Percentiles rank a stretch among this genome's conserved stretches.
These are phyloP conservation scores for Heliopora coerulea DNA, from an alignment of 92 coral and sea anemone species.

Conservation along the genomic window DNA sequence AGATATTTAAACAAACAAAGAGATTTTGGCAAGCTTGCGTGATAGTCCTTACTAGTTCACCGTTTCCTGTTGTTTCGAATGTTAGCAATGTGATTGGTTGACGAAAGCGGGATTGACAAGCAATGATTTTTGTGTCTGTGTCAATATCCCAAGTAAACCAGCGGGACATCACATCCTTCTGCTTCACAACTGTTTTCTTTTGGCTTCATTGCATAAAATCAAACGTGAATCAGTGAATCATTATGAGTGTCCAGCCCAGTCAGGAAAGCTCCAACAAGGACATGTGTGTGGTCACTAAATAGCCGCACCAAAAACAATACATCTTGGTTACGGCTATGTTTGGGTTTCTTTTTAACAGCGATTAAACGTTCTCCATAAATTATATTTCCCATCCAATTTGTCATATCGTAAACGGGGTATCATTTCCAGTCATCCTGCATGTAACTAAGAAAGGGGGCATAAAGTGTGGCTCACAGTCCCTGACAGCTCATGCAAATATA, in stretches of 20 bases:
- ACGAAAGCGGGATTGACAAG: not conserved
- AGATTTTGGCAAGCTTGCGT: conserved; percentile 23
- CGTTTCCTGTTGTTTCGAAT: conserved; percentile 35
- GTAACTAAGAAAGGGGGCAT: too few species aligned
- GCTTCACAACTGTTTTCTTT: not conserved
- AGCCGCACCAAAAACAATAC: not conserved
- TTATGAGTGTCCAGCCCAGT: not conserved
- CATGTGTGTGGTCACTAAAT: not conserved
- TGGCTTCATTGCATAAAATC: not conserved
- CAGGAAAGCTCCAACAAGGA: too few species aligned
- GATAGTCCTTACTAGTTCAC: conserved; percentile 22
- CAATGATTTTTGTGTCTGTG: not conserved
- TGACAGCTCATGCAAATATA: too few species aligned
- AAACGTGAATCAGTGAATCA: not conserved
- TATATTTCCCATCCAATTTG: not conserved
- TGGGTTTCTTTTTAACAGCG: not conserved
- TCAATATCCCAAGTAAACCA: not conserved
- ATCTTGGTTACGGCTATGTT: not conserved
- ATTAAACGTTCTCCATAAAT: too few species aligned
- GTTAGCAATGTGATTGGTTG: not conserved
- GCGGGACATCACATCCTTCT: not conserved
- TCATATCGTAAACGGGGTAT: not conserved
- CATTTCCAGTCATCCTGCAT: not conserved
- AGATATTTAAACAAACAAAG: conserved; percentile 21
- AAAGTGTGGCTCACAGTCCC: too few species aligned